phyloP scores from a whole-genome alignment of 2,888 invertebrate genomes.

The Drosophila meridiana region DNA sequence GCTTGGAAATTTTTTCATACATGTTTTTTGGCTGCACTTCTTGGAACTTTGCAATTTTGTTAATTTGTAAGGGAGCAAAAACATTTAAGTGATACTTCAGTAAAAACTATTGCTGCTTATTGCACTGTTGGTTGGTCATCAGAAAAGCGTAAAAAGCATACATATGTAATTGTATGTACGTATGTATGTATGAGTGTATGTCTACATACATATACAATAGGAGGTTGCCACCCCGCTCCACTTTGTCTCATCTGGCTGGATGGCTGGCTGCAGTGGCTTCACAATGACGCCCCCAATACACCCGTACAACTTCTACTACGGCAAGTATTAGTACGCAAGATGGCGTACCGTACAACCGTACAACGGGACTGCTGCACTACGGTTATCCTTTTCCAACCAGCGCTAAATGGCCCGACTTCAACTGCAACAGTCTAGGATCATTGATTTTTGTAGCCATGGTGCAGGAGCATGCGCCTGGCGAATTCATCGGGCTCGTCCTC shows the following conservation, averaged over 20 bases:
- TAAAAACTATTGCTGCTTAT: slow-evolving; percentile 20
- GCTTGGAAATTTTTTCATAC: slow-evolving; percentile 18
- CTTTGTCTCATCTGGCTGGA: slow-evolving; percentile 17
- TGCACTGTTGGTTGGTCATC: slow-evolving; percentile 1
- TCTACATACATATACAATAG: not conserved
- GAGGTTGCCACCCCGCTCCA: slow-evolving; percentile 7
- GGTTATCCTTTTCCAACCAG: slow-evolving; percentile 64
- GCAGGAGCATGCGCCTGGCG: slow-evolving; percentile 64
- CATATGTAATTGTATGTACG: not conserved
- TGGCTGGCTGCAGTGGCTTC: slow-evolving; percentile 21
- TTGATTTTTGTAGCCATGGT: slow-evolving; percentile 65
- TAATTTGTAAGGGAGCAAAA: slow-evolving; percentile 38
- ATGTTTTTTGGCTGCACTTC: slow-evolving; percentile 25
- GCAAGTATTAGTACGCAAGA: slow-evolving; percentile 72
- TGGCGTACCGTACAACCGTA: slow-evolving; percentile 72
- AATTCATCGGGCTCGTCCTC: slow-evolving; percentile 26
- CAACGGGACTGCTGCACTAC: slow-evolving; percentile 33
- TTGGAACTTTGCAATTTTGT: slow-evolving; percentile 34
- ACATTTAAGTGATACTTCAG: slow-evolving; percentile 28
- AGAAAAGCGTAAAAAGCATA: slow-evolving; percentile 9
- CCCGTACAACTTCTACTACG: slow-evolving; percentile 73
- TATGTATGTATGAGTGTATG: not conserved
- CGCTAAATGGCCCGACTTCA: slow-evolving; percentile 5
- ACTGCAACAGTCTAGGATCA: slow-evolving; percentile 62
- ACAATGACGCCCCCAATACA: slow-evolving; percentile 43